Percentiles rank a stretch among this genome's conserved stretches.
These are phyloP conservation scores for Parasteatoda tepidariorum DNA, from an alignment of 1,140 invertebrate genomes.

Conservation along the genomic window DNA sequence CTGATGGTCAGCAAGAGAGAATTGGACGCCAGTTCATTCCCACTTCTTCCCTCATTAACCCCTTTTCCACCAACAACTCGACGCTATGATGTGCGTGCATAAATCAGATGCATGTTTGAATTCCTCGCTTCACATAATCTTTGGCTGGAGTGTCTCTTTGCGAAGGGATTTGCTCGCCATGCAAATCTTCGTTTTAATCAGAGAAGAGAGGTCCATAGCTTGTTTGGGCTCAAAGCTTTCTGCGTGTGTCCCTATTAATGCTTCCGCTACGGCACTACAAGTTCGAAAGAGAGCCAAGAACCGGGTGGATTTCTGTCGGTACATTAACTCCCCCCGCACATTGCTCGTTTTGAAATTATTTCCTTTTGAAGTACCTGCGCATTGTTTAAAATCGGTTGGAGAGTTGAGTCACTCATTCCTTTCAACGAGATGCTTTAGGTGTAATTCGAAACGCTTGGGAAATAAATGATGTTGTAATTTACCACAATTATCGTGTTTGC, in stretches of 20 bases:
- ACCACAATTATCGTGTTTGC: too few species aligned
- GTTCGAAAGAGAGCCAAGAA: not conserved
- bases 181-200: slow-evolving; percentile 1
- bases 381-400: too few species aligned
- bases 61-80: not conserved
- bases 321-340: slow-evolving; percentile 25
- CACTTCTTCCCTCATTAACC: slow-evolving; percentile 3
- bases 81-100: slow-evolving; percentile 12
- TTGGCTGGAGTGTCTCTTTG: slow-evolving; percentile 3
- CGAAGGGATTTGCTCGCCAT: not conserved
- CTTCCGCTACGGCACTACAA: slow-evolving; percentile 15
- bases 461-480: too few species aligned
- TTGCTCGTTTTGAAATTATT: too few species aligned
- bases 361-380: too few species aligned
- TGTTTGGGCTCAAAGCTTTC: too few species aligned
- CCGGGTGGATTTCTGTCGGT: not conserved
- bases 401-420: too few species aligned
- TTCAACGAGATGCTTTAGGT: too few species aligned
- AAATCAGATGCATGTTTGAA: slow-evolving; percentile 26
- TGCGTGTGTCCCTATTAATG: slow-evolving; percentile 9
- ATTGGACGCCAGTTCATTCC: not conserved
- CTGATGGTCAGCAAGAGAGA: too few species aligned
- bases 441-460: too few species aligned
- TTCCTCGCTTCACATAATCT: slow-evolving; percentile 35
- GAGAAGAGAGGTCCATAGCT: not conserved